phyloP scores from a whole-genome alignment of 1,140 invertebrate species.

The Rhynchophorus ferrugineus region DNA sequence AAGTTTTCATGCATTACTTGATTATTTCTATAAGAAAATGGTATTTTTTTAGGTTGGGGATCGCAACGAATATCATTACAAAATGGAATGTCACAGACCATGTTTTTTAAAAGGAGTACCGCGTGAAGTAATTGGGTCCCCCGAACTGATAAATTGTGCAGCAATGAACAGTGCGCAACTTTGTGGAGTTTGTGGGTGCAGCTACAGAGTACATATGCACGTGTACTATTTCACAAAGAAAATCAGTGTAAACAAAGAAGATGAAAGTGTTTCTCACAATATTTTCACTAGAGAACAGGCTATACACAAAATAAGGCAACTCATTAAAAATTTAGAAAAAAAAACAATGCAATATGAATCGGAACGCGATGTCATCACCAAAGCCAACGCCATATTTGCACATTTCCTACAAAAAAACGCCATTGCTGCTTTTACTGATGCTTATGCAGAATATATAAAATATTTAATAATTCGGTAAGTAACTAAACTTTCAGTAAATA shows the following conservation, averaged over 20 bases:
- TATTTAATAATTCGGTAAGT: conserved; percentile 27
- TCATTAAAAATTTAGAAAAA: conserved; percentile 15
- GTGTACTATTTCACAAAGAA: conserved; percentile 27
- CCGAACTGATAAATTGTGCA: conserved; percentile 25
- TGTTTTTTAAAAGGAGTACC: conserved; percentile 29
- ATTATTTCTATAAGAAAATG: too few relatives aligned
- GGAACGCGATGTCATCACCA: conserved; percentile 23
- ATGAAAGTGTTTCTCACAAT: conserved; percentile 17
- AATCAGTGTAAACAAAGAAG: conserved; percentile 15
- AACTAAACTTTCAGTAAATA: too few relatives aligned
- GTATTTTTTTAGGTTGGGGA: conserved; percentile 28
- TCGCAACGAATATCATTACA: conserved; percentile 31
- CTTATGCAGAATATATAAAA: conserved; percentile 25
- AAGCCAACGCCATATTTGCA: conserved; percentile 24
- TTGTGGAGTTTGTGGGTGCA: conserved; percentile 27
- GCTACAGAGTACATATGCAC: conserved; percentile 27
- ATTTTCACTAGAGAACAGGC: conserved; percentile 18
- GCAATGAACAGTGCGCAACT: conserved; percentile 24
- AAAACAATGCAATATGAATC: conserved; percentile 16
- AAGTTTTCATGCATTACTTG: too few relatives aligned
- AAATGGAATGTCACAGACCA: conserved; percentile 32
- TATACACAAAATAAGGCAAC: conserved; percentile 8
- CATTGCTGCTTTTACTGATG: conserved; percentile 28
- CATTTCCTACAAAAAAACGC: conserved; percentile 27
- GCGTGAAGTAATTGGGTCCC: conserved; percentile 27